A percentile compares a stretch with the other conserved stretches of the same genome.
Conservation (phyloP, 1,140 invertebrate genomes). For the Drosophila busckii region DNA sequence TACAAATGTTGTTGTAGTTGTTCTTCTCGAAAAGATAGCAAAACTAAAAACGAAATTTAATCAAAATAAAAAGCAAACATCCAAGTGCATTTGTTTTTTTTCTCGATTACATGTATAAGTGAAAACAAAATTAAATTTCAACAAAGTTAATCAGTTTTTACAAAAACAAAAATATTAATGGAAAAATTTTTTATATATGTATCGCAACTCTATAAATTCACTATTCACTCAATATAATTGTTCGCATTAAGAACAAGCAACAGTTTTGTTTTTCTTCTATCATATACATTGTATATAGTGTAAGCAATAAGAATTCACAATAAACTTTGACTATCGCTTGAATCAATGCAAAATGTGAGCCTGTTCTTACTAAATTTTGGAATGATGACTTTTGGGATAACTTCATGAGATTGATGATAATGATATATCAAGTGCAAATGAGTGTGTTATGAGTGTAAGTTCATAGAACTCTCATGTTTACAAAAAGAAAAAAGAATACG, state of each 20-base stretch:
- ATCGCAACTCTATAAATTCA: conserved; percentile 37
- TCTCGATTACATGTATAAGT: conserved; percentile 24
- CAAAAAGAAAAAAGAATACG: no score
- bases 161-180: no score
- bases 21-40: conserved; percentile 11
- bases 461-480: conserved; percentile 18
- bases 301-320: conserved; percentile 6
- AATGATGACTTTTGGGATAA: conserved; percentile 52
- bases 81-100: conserved; percentile 4
- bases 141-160: conserved; percentile 66
- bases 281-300: no score
- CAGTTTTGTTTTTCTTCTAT: conserved; percentile 2
- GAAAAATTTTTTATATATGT: conserved; percentile 28
- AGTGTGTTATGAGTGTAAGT: neutral
- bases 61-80: conserved; percentile 12
- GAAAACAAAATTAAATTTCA: conserved; percentile 67
- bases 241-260: conserved; percentile 48
- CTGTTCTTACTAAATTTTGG: conserved; percentile 34
- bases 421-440: conserved; percentile 6
- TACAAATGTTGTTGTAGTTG: conserved; percentile 14
- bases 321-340: conserved; percentile 33
- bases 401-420: conserved; percentile 11
- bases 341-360: conserved; percentile 24
- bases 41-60: conserved; percentile 19
- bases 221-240: conserved; percentile 32